Evolutionary conservation across 2,113 vertebrate species (phyloP), one percentile per base, ranked within the genome.

Genomic region (Nannobrachium achirus): DNA sequence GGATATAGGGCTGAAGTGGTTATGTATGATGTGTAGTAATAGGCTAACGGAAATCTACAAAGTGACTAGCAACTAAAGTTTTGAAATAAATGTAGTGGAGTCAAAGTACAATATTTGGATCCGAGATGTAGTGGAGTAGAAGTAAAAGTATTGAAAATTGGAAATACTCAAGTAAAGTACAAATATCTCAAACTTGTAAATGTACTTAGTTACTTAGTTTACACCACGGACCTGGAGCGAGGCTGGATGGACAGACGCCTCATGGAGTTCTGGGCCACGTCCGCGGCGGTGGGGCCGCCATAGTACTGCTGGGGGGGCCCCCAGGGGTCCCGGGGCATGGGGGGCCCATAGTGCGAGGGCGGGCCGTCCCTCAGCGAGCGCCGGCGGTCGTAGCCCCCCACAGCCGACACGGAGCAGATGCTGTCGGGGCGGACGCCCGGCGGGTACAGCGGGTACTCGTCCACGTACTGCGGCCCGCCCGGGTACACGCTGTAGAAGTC

Each of bases 211-310:
- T n/a, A n/a, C n/a, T n/a, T n/a, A n/a, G n/a, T n/a, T n/a, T n/a
- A n/a, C n/a, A n/a, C n/a, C 25, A 97, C 96, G 0, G 97, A 99
- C 64, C 95, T 93, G 0, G 97, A 99, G 0, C 96, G 95, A 4
- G 97, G 96, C 88, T 98, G 96, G 66, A 98, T 83, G 0, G 96
- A 97, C 69, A 98, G 86, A 19, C 93, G 93, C 16, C 93, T 91
- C 83, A 97, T 90, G 8, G 96, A 94, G 46, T 88, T 76, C 0
- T 94, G 92, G 0, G 92, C 81, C 0, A 92, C 85, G 0, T 98
- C 95, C 80, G 95, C 85, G 77, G 94, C 94, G 0, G 91, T 25
- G 25, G 25, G 25, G 16, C 76, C 91, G 5, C 93, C 86, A 57
- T 93, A 97, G 7, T 71, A 93, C 69, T 83, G 66, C 83, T 63